Evolutionary conservation across 1,140 invertebrate species (phyloP).

Genomic region (Lasioglossum baleicum): DNA sequence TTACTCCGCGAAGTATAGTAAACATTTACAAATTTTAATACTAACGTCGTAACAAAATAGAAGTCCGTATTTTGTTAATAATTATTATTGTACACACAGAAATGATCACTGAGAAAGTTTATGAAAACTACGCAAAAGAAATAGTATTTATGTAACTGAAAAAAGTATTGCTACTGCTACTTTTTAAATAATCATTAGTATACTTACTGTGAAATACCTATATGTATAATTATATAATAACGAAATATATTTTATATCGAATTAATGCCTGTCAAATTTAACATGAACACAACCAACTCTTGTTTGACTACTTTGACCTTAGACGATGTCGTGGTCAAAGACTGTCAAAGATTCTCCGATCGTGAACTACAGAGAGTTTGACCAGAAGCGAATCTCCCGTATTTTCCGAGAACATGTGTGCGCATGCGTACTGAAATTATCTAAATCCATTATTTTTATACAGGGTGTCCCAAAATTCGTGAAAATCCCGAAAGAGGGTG

Average conservation of each 20-base stretch:
- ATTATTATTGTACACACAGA: not conserved
- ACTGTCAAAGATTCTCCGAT: too few species aligned
- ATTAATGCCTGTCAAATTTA: not conserved
- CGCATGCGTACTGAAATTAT: too few species aligned
- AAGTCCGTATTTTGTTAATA: not conserved
- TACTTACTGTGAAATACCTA: slow-evolving; percentile 21
- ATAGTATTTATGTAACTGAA: too few species aligned
- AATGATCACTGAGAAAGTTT: not conserved
- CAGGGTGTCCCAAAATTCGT: too few species aligned
- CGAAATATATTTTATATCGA: not conserved
- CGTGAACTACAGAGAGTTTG: not conserved
- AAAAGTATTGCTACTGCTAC: not conserved
- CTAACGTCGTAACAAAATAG: not conserved
- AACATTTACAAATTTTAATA: not conserved
- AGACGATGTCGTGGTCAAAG: too few species aligned
- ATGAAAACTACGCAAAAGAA: not conserved
- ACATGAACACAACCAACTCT: not conserved
- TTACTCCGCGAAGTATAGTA: not conserved
- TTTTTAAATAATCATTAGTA: not conserved
- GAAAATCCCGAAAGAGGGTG: too few species aligned
- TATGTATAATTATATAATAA: not conserved
- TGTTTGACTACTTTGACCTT: not conserved
- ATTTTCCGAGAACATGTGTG: too few species aligned
- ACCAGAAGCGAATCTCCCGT: too few species aligned
- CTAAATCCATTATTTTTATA: too few species aligned